A percentile compares a stretch with the other conserved stretches of the same genome.
phyloP scores from a whole-genome alignment of 1,140 invertebrate species.

The Ostrea denselamellosa region DNA sequence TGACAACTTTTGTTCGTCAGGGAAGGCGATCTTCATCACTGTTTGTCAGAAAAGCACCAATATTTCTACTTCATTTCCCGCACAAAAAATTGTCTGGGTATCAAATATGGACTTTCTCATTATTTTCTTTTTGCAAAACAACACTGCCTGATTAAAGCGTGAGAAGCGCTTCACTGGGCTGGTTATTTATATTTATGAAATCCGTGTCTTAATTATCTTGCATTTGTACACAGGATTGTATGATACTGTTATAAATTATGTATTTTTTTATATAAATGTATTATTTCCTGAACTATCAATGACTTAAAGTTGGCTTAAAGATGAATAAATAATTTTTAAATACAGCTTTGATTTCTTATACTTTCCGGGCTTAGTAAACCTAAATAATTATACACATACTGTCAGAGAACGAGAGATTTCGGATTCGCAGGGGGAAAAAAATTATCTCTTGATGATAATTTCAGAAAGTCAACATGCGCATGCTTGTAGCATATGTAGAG shows the following conservation, averaged over 20 bases:
- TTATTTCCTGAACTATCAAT: too few species aligned
- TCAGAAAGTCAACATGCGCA: too few species aligned
- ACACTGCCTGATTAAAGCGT: conserved; percentile 2
- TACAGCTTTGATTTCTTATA: too few species aligned
- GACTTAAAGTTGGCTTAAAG: too few species aligned
- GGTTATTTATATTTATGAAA: conserved; percentile 23
- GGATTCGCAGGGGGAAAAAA: too few species aligned
- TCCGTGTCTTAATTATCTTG: conserved; percentile 12
- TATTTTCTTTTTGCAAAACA: conserved; percentile 17
- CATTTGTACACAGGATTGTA: neutral
- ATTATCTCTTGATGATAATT: too few species aligned
- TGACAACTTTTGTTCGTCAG: neutral
- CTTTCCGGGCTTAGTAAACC: too few species aligned
- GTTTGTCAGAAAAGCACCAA: conserved; percentile 13
- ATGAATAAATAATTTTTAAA: too few species aligned
- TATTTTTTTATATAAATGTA: neutral
- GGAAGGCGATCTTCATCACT: neutral
- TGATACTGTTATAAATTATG: neutral
- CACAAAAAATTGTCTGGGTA: conserved; percentile 29
- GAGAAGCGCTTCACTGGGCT: neutral
- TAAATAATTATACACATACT: too few species aligned
- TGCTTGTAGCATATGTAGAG: too few species aligned
- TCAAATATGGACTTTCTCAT: conserved; percentile 39
- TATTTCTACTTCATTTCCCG: conserved; percentile 24
- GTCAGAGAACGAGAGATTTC: too few species aligned